Evolutionary conservation across 2,113 vertebrate genomes (phyloP), one percentile per base, ranked within the genome.

Genomic region (Rhadina sibilatrix): DNA sequence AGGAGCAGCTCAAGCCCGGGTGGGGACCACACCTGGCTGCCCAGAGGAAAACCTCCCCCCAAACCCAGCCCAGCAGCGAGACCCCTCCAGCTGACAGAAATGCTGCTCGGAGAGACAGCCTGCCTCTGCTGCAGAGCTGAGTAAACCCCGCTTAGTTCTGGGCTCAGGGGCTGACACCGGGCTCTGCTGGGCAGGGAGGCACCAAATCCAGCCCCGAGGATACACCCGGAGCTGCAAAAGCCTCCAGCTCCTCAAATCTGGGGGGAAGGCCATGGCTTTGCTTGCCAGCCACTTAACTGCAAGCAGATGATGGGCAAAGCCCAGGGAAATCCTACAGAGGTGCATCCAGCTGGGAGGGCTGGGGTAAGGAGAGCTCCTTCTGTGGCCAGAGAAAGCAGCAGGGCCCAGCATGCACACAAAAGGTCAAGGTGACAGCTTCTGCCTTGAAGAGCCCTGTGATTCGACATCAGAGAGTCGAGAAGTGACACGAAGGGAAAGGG

Each of bases 91-190:
- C 4, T 0, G 4, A 27, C 5, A 25, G 11, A 37, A 46, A 30
- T 1, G 10, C 18, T 21, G 22, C 64, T 53, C 40, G n/a, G n/a
- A 10, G 33, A 5, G 27, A 40, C 18, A 8, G 17, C 12, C 33
- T 2, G 14, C 8, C 9, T 38, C 50, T 44, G 7, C 63, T 44
- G 54, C 2, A 5, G 24, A 28, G 59, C 38, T 37, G 24, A 28
- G 7, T 1, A 8, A 50, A 1, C 30, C 23, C 0, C 0, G 46
- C 33, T 27, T n/a, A 23, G 49, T 46, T 8, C 5, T n/a, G n/a
- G 28, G 24, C 19, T 40, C 60, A 12, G 78, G 33, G 47, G 24
- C 12, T 44, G 57, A 6, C 61, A 38, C 12, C 52, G 1, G 16
- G 7, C 28, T 1, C n/a, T n/a, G n/a, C n/a, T n/a, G n/a, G n/a